Evolutionary conservation across 2,888 invertebrate genomes (phyloP), one percentile per base, ranked within the genome.

Genomic region (Metallyticus violacea): DNA sequence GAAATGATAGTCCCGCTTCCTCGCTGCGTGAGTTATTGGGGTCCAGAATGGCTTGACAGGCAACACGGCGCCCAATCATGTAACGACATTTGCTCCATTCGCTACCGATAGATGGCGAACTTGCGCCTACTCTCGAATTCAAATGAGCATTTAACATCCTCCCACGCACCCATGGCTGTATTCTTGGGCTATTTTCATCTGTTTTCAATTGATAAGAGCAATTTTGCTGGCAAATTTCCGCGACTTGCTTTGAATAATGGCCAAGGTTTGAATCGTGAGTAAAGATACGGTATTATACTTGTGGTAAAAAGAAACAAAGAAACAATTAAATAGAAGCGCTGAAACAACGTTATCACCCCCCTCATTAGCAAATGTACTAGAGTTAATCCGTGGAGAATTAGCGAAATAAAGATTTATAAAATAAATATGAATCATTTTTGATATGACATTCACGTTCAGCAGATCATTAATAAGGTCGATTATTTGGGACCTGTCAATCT

Each of bases 31-130:
- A 82, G 40, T 82, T 82, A 82, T 82, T 26, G 82, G n/a, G 82
- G 22, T 26, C 82, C n/a, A 7, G 9, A 6, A 22, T 26, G 62
- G 25, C 25, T 26, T 62, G 82, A 82, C 82, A 82, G 15, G 26
- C 79, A 79, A 27, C 79, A 79, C 79, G 27, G 40, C 82, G 25
- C 62, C 62, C 30, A 82, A 82, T 82, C 82, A 26, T 82, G 82
- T 82, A 82, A 26, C 40, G 82, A 82, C 82, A 82, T 62, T 28
- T 82, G 26, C 82, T 30, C 7, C n/a, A n/a, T n/a, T n/a, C n/a
- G n/a, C n/a, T 62, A 62, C 40, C 40, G 40, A 62, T 62, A 62
- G 40, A 62, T 62, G 40, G 40, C 40, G 22, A 62, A 62, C 40
- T 40, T 62, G 40, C 40, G 15, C 40, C 40, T 22, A 62, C 40